Evolutionary conservation across 1,140 invertebrate species (phyloP), one percentile per base, ranked within the genome.

Genomic region (Calliphora vicina): DNA sequence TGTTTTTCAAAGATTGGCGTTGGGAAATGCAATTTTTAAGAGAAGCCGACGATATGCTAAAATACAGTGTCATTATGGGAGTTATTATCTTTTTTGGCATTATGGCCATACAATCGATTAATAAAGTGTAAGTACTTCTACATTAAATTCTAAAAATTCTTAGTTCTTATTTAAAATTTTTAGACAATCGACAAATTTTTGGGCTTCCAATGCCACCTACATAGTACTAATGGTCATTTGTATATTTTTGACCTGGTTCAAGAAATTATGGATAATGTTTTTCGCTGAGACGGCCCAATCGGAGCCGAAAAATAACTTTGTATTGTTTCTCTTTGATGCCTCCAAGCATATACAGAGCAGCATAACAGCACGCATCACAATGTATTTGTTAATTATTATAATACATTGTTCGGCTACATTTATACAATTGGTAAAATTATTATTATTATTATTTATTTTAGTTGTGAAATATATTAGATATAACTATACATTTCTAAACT

Each of bases 371-470:
- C 92, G 96, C 80, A 93, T 93, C 2, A 83, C 90, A 1, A 91
- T 96, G 5, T 96, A 96, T 85, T 85, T 95, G 6, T 84, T 94
- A 1, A 93, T 96, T 50, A 94, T 94, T 71, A 83, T 92, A 12
- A 92, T 94, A 81, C 91, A 96, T 43, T 92, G 93, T 67, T 88
- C 91, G 6, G 94, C 93, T 81, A 93, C 95, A 4, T 92, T 96
- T 80, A 92, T 95, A 35, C 94, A 95, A 87, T 90, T 93, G 87
- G 93, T 93, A 89, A 26, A 29, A 17, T 43, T 6, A 6, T 43
- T 43, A 6, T 43, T 6, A 43, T 6, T 43, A 43, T 43, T 1
- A 4, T 12, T 50, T 50, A 15, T 17, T 50, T 13, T 17, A 45
- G 43, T 45, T 45, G 10, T 12, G 12, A 13, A 50, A 50, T 12